These are phyloP conservation scores for Athrips mouffetella DNA, from an alignment of 2,888 invertebrate genomes.

Conservation along the genomic window DNA sequence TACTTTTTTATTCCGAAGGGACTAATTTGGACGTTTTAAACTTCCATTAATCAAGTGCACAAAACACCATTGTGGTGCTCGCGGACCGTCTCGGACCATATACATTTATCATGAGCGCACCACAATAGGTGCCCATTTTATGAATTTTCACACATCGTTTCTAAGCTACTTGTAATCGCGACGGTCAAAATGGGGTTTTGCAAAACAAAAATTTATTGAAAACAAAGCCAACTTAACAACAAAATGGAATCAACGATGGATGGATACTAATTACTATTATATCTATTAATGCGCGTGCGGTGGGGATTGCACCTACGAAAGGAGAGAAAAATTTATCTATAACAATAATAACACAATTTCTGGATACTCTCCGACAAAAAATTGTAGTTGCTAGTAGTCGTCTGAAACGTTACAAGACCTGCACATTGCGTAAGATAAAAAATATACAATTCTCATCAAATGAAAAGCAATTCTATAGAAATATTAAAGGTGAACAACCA, in stretches of 20 bases:
- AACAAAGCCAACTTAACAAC: too few relatives aligned
- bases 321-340: too few relatives aligned
- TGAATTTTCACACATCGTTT: slow-evolving; percentile 52
- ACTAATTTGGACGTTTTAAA: slow-evolving; percentile 35
- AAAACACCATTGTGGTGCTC: slow-evolving; percentile 40
- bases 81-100: slow-evolving; percentile 47
- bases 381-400: slow-evolving; percentile 13
- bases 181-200: too few relatives aligned
- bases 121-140: slow-evolving; percentile 43
- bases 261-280: too few relatives aligned
- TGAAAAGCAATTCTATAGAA: slow-evolving; percentile 2
- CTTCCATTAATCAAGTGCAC: slow-evolving; percentile 43
- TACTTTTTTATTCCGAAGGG: slow-evolving; percentile 18
- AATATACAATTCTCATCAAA: not conserved
- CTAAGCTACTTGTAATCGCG: not conserved
- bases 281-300: too few relatives aligned
- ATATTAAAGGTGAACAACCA: not conserved
- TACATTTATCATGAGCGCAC: slow-evolving; percentile 64
- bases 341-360: slow-evolving; percentile 11
- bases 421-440: not conserved
- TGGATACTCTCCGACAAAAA: slow-evolving; percentile 22
- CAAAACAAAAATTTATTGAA: too few relatives aligned
- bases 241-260: too few relatives aligned
- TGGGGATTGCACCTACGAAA: too few relatives aligned
- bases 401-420: slow-evolving; percentile 11